Evolutionary conservation across 2,888 invertebrate species (phyloP).

Genomic region (Mamestra brassicae): DNA sequence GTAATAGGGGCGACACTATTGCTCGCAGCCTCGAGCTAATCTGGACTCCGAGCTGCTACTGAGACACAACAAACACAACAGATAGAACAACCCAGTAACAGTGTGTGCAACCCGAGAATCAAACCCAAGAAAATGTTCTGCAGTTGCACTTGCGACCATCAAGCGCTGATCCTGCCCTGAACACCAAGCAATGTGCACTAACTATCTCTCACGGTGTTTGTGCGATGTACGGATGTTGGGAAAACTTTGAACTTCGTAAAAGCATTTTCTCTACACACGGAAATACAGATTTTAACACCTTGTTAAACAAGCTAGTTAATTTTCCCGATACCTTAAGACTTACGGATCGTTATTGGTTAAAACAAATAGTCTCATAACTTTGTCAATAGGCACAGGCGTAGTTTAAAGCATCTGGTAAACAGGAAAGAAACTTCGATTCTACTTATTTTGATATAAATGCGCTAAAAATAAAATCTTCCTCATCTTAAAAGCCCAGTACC

Average conservation of each 20-base stretch:
- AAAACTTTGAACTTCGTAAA: conserved; percentile 16
- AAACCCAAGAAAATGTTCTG: neutral
- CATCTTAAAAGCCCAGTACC: neutral
- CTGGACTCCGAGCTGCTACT: neutral
- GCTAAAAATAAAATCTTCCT: neutral
- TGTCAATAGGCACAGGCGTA: conserved; percentile 1
- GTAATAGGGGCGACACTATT: no score
- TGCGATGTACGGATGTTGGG: conserved; percentile 10
- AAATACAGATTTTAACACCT: conserved; percentile 32
- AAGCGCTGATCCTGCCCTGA: neutral
- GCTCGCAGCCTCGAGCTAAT: neutral
- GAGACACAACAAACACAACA: no score
- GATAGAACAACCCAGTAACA: neutral
- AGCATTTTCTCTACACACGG: conserved; percentile 45
- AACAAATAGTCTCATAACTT: conserved; percentile 21
- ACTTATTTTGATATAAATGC: neutral
- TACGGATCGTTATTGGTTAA: conserved; percentile 11
- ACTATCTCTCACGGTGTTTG: neutral
- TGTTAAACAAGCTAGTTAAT: conserved; percentile 11
- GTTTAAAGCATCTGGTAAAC: neutral
- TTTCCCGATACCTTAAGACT: conserved; percentile 28
- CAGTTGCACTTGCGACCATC: neutral
- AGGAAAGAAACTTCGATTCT: neutral
- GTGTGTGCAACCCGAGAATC: no score
- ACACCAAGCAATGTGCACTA: neutral